Base-by-base conservation (phyloP, 35 echinoderm and acorn worm genomes). In the Ophiothrix spiculata region DNA sequence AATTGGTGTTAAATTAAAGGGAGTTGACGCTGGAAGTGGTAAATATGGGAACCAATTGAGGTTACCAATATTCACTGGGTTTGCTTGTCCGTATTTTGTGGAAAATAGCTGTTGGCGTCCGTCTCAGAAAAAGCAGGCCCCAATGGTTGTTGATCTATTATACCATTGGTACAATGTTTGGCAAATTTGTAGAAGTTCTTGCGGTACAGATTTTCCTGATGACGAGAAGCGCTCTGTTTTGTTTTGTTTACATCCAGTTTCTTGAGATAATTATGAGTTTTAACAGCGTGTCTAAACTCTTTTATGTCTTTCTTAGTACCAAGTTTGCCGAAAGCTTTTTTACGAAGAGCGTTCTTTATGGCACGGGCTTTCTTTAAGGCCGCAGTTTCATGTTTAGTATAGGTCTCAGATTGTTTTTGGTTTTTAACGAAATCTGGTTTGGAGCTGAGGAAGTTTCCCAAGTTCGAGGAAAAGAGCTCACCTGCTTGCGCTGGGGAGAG, bases 191-290 rank as follows among this genome's bases (percentile, higher is more conserved):
- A 46, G 40, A 88, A 88, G 36, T 83, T 49, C 10, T 81, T 88
- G 10, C 17, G 38, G n/a, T 82, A 81, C 25, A 33, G 25, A 11
- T 60, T 56, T 39, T 88, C 46, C 31, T 88, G 86, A 28, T 28
- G 25, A 34, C 86, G 31, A 2, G 76, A 14, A 1, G 77, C 56
- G 13, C 31, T 80, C 32, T 60, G 41, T 35, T 80, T 80, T 21
- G n/a, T 14, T 81, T 87, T 80, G 23, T 3, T 80, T 40, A 32
- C 1, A 32, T 87, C 77, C 29, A 86, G 8, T 29, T 38, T 77
- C n/a, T 86, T 86, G 25, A 86, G 84, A 23, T 36, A 33, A 34
- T 64, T 86, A 33, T 86, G 84, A 11, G 84, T 40, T 86, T 86
- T 86, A 14, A 78, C 60, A 40, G 63, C 69, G 31, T 38, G 69